Evolutionary conservation across 2,113 vertebrate genomes (phyloP), one percentile per base, ranked within the genome.

Genomic region (Trochalopteron elliotii): DNA sequence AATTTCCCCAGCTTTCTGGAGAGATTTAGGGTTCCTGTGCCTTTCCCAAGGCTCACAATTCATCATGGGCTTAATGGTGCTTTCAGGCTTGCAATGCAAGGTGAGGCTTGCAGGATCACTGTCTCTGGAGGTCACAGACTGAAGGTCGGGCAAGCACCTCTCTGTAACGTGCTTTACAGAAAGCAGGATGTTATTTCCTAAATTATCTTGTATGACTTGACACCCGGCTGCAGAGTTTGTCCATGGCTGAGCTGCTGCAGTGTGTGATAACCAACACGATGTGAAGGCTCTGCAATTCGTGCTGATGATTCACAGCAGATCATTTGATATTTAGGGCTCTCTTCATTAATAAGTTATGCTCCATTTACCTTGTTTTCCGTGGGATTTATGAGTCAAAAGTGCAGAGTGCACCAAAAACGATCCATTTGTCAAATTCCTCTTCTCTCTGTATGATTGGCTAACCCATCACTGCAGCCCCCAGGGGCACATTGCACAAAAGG

Each of bases 301-400:
- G 93, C 85, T 95, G 96, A 93, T 96, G 97, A 95, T 94, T 95
- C 96, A 96, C 89, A 93, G 96, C 93, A 83, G 85, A 96, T 94
- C 78, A 94, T 96, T 96, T 96, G 97, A 95, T 97, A 96, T 97
- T 97, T 97, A 96, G 95, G 95, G 86, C 94, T 94, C 96, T 94
- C 89, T 74, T 97, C 97, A 96, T 97, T 97, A 97, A 97, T 96
- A 97, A 96, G 94, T 94, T 93, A 97, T 95, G 96, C 97, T 96
- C 96, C 92, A 96, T 97, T 97, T 97, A 96, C 94, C 96, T 96
- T 95, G 96, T 94, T 97, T 97, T 96, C 94, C 15, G 53, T 67
- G 90, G 89, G 93, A 97, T 97, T 97, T 96, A 97, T 97, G 97
- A 96, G 93, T 96, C 87, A 90, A 94, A 97, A 96, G 94, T 94